phyloP scores from a whole-genome alignment of 2,113 vertebrate genomes.

The Perognathus longimembris region DNA sequence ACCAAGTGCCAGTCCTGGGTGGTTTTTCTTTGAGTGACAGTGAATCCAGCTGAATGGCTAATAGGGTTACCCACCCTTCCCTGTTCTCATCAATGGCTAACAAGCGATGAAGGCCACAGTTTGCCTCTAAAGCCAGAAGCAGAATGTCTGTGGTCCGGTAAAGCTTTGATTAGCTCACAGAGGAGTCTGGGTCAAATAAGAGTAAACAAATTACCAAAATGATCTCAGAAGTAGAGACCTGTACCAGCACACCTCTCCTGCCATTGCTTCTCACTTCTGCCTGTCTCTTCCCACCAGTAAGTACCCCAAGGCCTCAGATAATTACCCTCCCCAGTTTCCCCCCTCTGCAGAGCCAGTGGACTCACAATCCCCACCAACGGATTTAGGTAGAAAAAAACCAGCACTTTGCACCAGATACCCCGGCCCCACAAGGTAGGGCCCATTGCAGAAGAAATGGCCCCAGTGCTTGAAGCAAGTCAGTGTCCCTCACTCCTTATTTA shows the following conservation, averaged over 20 bases:
- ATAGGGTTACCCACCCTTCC: neutral
- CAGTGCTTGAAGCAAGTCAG: neutral
- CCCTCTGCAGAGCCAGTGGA: neutral
- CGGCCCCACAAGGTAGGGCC: neutral
- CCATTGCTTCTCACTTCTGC: neutral
- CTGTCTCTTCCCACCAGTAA: neutral
- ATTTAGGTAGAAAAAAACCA: neutral
- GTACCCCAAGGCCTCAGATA: neutral
- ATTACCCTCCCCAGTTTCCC: neutral
- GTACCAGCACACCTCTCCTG: neutral
- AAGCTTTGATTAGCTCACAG: neutral
- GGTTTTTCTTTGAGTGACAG: neutral
- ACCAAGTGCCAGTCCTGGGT: neutral
- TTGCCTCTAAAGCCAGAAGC: conserved; percentile 2
- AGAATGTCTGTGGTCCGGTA: neutral
- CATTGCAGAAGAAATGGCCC: neutral
- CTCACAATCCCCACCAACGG: neutral
- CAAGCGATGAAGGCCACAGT: neutral
- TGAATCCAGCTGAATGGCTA: neutral
- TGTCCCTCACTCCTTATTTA: neutral
- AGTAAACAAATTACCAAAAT: neutral
- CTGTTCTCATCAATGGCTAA: neutral
- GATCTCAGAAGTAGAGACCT: neutral
- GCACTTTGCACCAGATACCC: neutral
- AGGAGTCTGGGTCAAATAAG: neutral